phyloP scores from a whole-genome alignment of 2,888 invertebrate genomes.

The Trilocha varians region DNA sequence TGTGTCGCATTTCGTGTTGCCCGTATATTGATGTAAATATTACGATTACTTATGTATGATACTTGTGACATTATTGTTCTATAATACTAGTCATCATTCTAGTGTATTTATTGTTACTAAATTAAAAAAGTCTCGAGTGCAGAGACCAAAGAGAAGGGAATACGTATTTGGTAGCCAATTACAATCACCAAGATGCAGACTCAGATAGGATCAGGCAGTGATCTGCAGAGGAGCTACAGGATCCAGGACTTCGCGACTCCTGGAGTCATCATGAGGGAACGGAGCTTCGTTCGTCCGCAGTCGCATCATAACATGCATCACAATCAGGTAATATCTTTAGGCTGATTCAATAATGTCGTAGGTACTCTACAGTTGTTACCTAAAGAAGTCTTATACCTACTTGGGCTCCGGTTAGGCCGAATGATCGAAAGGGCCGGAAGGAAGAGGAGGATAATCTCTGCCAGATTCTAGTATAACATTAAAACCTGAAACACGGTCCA shows the following conservation, averaged over 20 bases:
- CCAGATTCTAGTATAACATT: too few species aligned
- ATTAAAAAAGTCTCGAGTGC: conserved; percentile 27
- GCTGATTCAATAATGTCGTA: not conserved
- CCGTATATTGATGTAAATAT: conserved; percentile 38
- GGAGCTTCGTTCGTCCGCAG: conserved; percentile 79
- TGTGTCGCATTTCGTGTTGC: conserved; percentile 56
- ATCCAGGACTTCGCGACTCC: conserved; percentile 72
- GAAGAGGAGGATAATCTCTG: too few species aligned
- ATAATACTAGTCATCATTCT: conserved; percentile 70
- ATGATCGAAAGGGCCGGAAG: too few species aligned
- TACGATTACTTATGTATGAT: conserved; percentile 24
- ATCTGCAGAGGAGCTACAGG: conserved; percentile 66
- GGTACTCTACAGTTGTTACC: too few species aligned
- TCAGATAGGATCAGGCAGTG: conserved; percentile 56
- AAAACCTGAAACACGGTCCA: too few species aligned
- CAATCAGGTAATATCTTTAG: conserved; percentile 48
- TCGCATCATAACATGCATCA: conserved; percentile 73
- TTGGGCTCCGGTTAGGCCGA: too few species aligned
- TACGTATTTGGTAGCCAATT: not conserved
- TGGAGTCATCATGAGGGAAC: conserved; percentile 77
- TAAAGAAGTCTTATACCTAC: too few species aligned
- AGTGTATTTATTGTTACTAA: conserved; percentile 40
- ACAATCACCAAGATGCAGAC: conserved; percentile 49
- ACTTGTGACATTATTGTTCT: conserved; percentile 52
- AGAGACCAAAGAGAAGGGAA: conserved; percentile 41